phyloP scores from a whole-genome alignment of 2,797 vertebrate species.

The Urocyon cinereoargenteus region DNA sequence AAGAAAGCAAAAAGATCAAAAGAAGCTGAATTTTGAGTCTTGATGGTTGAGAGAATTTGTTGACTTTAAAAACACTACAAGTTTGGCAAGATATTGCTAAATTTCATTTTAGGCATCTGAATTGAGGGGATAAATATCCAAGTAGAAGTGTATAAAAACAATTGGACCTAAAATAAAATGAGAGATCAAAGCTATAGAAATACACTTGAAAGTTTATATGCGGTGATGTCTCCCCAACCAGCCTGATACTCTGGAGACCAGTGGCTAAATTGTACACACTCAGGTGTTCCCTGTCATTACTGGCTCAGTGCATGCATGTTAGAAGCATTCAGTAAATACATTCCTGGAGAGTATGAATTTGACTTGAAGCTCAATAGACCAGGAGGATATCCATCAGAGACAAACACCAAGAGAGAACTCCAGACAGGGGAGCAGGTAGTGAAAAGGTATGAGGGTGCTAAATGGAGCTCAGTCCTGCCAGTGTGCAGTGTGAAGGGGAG shows the following conservation, averaged over 20 bases:
- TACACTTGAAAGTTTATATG: not conserved
- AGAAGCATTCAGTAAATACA: slow-evolving; percentile 9
- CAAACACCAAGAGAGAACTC: not conserved
- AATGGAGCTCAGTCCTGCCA: not conserved
- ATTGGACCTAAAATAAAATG: slow-evolving; percentile 25
- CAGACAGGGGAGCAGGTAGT: not conserved
- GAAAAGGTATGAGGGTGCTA: not conserved
- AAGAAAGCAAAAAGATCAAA: not conserved
- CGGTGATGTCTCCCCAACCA: not conserved
- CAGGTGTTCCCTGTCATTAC: not conserved
- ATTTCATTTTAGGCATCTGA: slow-evolving; percentile 8
- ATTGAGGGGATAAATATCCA: not conserved
- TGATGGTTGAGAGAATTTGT: not conserved
- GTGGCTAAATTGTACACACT: not conserved
- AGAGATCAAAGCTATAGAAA: not conserved
- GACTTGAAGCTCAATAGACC: not conserved
- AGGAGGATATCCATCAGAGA: not conserved
- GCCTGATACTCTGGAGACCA: not conserved
- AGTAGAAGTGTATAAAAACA: slow-evolving; percentile 24
- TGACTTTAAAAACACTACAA: not conserved
- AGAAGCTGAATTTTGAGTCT: not conserved
- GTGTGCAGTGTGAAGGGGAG: not conserved
- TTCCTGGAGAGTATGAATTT: not conserved
- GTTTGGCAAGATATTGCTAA: slow-evolving; percentile 12
- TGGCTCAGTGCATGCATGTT: not conserved